phyloP scores from a whole-genome alignment of 2,113 vertebrate genomes.

The Corapipo altera region DNA sequence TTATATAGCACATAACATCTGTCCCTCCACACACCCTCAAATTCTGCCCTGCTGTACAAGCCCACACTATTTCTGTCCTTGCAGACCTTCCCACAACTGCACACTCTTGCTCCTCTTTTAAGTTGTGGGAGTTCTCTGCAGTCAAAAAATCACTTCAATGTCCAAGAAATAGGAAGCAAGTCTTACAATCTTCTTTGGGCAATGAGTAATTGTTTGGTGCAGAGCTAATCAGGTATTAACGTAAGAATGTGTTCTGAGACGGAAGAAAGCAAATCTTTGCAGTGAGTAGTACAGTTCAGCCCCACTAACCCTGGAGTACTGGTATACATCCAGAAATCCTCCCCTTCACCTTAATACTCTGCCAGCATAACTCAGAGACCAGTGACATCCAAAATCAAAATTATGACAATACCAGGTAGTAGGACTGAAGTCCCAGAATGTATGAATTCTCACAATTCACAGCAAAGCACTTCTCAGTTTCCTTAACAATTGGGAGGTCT shows the following conservation, averaged over 20 bases:
- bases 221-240: not conserved
- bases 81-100: not conserved
- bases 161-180: not conserved
- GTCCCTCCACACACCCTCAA: not conserved
- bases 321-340: not conserved
- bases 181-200: not conserved
- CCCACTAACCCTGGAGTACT: not conserved
- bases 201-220: not conserved
- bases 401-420: not conserved
- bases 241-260: not conserved
- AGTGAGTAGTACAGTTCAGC: not conserved
- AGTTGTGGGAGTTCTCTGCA: not conserved
- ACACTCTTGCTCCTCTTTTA: not conserved
- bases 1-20: not conserved
- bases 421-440: not conserved
- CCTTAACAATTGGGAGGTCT: not conserved
- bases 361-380: not conserved
- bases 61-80: not conserved
- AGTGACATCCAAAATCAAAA: not conserved
- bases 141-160: not conserved
- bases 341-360: not conserved
- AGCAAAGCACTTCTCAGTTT: not conserved
- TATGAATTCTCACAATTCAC: not conserved
- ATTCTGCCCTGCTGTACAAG: not conserved
- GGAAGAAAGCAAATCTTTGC: not conserved